Conservation (phyloP, 2,797 vertebrate species). For the Chloroceryle inda region DNA sequence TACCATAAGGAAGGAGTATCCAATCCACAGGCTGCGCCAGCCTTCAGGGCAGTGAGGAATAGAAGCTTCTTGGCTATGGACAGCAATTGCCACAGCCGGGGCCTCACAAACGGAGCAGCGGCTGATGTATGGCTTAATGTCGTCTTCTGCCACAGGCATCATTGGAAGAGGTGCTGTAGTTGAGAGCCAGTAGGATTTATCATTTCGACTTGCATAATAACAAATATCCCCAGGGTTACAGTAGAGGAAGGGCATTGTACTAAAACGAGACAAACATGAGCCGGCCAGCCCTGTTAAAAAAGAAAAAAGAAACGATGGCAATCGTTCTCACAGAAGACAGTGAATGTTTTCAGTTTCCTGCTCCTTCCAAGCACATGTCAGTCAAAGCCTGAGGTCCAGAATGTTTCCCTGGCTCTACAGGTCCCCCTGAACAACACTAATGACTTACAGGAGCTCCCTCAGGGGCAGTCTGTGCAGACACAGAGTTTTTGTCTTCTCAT, state of each 20-base stretch:
- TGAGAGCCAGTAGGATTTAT: constrained; percentile 98
- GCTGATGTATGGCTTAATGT: constrained; percentile 95
- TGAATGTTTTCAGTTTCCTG: not conserved
- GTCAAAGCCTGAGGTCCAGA: not conserved
- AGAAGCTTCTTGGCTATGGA: constrained; percentile 94
- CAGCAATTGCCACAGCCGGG: constrained; percentile 93
- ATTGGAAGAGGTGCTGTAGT: constrained; percentile 96
- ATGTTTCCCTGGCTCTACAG: not conserved
- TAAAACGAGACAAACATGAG: constrained; percentile 94
- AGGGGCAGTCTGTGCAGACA: not conserved
- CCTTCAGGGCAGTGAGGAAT: constrained; percentile 94
- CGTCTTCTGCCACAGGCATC: constrained; percentile 94
- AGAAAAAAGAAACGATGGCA: not conserved
- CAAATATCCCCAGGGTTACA: constrained; percentile 96
- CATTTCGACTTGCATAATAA: constrained; percentile 96
- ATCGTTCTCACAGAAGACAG: not conserved
- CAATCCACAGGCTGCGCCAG: constrained; percentile 98
- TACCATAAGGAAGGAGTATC: constrained; percentile 99
- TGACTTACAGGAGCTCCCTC: not conserved
- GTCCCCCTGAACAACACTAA: not conserved
- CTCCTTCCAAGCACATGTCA: not conserved
- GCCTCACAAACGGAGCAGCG: constrained; percentile 97
- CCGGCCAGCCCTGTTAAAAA: constrained; percentile 89
- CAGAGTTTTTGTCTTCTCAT: not conserved
- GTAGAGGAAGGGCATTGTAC: constrained; percentile 98